A percentile compares a stretch with the other conserved stretches of the same genome.
Conservation (phyloP, 2,113 vertebrate species). For the Callopanchax toddi region DNA sequence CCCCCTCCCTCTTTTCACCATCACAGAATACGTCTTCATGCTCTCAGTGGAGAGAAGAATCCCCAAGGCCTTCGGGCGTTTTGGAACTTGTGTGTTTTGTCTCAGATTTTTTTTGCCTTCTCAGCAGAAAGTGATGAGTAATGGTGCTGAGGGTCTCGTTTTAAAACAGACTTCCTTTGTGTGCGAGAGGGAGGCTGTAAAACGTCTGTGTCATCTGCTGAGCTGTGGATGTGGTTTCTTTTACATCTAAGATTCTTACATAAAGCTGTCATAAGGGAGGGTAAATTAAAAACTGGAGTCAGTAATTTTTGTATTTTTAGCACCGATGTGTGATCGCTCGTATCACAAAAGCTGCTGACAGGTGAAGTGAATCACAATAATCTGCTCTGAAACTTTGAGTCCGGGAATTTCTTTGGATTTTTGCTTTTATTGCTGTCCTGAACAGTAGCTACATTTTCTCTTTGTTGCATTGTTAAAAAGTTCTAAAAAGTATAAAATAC, state of each 20-base stretch:
- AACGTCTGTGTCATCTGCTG: constrained; percentile 1
- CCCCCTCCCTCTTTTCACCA: not conserved
- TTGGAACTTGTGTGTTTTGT: constrained; percentile 19
- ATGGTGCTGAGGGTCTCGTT: not conserved
- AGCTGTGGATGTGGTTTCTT: constrained; percentile 1
- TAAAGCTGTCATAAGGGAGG: not conserved
- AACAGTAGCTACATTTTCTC: too few species aligned
- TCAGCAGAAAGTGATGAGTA: constrained; percentile 58
- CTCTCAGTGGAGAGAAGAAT: constrained; percentile 10
- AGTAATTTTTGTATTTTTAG: not conserved
- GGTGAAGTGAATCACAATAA: not conserved
- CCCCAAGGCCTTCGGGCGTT: constrained; percentile 23
- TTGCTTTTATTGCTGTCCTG: too few species aligned
- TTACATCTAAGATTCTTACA: not conserved
- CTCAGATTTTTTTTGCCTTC: constrained; percentile 13
- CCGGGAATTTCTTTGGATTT: too few species aligned
- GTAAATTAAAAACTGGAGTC: constrained; percentile 1
- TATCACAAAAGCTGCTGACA: not conserved
- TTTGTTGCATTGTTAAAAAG: too few species aligned
- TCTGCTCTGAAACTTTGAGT: not conserved
- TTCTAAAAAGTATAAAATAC: too few species aligned
- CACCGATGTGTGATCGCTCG: not conserved
- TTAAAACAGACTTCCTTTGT: constrained; percentile 34
- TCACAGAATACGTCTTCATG: constrained; percentile 10
- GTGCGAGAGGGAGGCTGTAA: constrained; percentile 9